phyloP scores from a whole-genome alignment of 2,888 invertebrate genomes.

The Saturnia japonica region DNA sequence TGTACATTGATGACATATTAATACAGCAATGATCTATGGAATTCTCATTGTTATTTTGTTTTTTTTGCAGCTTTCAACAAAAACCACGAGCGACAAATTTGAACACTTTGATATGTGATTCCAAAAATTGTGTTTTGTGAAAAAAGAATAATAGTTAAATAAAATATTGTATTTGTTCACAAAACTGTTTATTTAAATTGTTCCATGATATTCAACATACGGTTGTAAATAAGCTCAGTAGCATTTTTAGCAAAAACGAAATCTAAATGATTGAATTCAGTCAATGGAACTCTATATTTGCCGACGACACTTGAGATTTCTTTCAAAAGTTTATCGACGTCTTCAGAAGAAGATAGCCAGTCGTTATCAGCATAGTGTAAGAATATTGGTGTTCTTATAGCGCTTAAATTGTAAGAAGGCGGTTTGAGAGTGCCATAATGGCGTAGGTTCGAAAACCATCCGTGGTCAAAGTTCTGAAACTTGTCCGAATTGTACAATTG shows the following conservation, averaged over 20 bases:
- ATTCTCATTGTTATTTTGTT: not conserved
- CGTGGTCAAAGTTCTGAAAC: slow-evolving; percentile 78
- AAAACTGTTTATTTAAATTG: slow-evolving; percentile 50
- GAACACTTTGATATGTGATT: not conserved
- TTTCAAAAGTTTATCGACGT: slow-evolving; percentile 65
- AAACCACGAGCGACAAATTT: not conserved
- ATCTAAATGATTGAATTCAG: slow-evolving; percentile 81
- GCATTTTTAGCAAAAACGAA: slow-evolving; percentile 82
- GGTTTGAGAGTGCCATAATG: slow-evolving; percentile 74
- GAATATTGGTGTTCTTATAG: slow-evolving; percentile 71
- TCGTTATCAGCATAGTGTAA: slow-evolving; percentile 80
- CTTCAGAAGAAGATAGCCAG: slow-evolving; percentile 71
- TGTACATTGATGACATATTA: not conserved
- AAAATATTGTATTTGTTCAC: slow-evolving; percentile 22
- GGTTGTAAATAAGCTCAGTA: slow-evolving; percentile 81
- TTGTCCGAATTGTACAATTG: slow-evolving; percentile 70
- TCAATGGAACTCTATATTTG: slow-evolving; percentile 69
- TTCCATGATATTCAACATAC: slow-evolving; percentile 70
- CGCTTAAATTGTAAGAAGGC: slow-evolving; percentile 73
- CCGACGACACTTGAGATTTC: slow-evolving; percentile 69
- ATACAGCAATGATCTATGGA: not conserved
- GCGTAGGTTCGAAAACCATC: slow-evolving; percentile 61
- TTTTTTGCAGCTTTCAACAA: slow-evolving; percentile 21
- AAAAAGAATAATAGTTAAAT: slow-evolving; percentile 26
- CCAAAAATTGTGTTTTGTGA: not conserved